Evolutionary conservation across 2,797 vertebrate species (phyloP).

Genomic region (Eidolon dupreanum): DNA sequence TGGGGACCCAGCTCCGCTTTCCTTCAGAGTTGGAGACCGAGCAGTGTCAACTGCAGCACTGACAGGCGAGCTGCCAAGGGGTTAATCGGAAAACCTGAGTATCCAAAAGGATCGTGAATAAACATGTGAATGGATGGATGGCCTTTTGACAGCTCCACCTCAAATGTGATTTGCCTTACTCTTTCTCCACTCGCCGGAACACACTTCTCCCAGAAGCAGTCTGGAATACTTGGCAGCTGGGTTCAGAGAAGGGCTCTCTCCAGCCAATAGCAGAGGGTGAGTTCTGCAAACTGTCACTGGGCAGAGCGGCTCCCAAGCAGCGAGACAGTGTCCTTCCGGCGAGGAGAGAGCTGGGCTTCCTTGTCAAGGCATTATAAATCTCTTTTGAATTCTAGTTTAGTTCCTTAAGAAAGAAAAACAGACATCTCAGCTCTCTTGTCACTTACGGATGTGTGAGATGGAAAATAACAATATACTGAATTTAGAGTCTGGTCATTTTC

Average conservation of each 20-base stretch:
- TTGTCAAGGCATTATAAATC: neutral
- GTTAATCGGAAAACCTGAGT: neutral
- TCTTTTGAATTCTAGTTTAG: neutral
- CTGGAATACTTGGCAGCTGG: neutral
- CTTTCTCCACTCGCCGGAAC: neutral
- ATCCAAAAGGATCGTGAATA: neutral
- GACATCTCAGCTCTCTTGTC: neutral
- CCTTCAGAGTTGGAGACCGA: neutral
- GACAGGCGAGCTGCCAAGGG: neutral
- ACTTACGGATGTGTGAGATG: neutral
- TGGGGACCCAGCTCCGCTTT: neutral
- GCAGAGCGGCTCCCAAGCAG: neutral
- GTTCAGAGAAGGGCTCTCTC: neutral
- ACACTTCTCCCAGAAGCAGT: neutral
- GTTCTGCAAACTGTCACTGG: neutral
- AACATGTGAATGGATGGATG: neutral
- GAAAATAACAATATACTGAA: neutral
- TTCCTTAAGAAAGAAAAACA: neutral
- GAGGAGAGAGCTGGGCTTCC: neutral
- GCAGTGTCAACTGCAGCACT: neutral
- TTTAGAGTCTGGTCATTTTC: neutral
- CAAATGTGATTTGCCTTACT: neutral
- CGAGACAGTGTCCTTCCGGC: neutral
- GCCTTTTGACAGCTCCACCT: neutral
- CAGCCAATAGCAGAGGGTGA: rapidly evolving